Percentiles rank a stretch among this genome's conserved stretches.
These are phyloP conservation scores for Leucoraja erinaceus DNA, from an alignment of 2,113 vertebrate species.

Conservation along the genomic window DNA sequence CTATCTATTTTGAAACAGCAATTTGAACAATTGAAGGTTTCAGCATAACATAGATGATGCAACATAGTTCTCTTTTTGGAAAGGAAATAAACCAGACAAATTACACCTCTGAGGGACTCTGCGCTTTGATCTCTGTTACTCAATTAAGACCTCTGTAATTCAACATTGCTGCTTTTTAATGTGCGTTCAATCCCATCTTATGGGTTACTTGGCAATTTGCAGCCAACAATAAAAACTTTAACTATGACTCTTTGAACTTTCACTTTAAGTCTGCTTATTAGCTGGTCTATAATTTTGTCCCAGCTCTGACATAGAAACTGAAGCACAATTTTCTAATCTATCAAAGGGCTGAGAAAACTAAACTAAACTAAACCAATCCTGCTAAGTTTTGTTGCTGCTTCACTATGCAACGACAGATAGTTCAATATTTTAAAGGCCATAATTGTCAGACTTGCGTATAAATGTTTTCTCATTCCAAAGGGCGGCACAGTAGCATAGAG, in stretches of 20 bases:
- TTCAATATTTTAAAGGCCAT: too few relatives aligned
- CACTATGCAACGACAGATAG: too few relatives aligned
- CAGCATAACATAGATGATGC: neutral
- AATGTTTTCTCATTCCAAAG: too few relatives aligned
- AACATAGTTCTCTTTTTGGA: neutral
- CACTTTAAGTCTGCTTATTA: neutral
- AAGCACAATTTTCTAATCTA: too few relatives aligned
- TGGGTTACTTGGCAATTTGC: neutral
- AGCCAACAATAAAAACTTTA: neutral
- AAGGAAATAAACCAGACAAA: conserved; percentile 14
- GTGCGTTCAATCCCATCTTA: neutral
- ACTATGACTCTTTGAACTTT: neutral
- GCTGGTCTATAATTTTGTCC: neutral
- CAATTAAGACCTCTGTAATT: neutral
- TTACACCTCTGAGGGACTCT: neutral
- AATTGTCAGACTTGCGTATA: too few relatives aligned
- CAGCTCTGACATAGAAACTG: too few relatives aligned
- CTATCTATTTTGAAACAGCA: neutral
- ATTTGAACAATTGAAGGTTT: neutral
- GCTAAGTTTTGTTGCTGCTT: too few relatives aligned
- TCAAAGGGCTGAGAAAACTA: too few relatives aligned
- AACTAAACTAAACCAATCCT: too few relatives aligned
- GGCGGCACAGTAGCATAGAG: too few relatives aligned
- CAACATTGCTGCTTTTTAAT: neutral
- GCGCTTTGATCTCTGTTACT: neutral